A percentile compares a stretch with the other conserved stretches of the same genome.
Evolutionary conservation across 2,113 vertebrate genomes (phyloP).

Genomic region (Anseranas semipalmata): DNA sequence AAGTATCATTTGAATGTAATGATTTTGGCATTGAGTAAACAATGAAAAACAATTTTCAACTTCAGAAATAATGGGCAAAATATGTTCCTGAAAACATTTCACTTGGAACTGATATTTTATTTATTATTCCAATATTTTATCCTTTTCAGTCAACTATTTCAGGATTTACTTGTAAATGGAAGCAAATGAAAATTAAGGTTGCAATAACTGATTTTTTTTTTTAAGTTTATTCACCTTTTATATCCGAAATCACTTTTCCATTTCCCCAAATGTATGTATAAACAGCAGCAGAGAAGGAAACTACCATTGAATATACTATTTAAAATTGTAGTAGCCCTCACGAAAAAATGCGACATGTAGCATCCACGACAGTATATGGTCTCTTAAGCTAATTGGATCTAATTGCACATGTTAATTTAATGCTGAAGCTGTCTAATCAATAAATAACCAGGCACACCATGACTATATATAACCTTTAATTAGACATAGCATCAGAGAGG

Average conservation of each 20-base stretch:
- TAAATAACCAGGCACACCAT: neutral
- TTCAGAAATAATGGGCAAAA: neutral
- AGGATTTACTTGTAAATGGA: neutral
- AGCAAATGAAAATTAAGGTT: neutral
- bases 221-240: neutral
- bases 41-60: rapidly evolving
- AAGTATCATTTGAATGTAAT: neutral
- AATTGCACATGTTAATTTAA: neutral
- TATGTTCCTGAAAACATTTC: rapidly evolving
- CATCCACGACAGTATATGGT: neutral
- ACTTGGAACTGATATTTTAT: neutral
- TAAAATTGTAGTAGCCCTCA: neutral
- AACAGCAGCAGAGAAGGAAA: neutral
- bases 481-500: neutral
- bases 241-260: neutral
- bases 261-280: neutral
- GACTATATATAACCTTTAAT: neutral
- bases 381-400: neutral
- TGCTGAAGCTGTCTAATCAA: neutral
- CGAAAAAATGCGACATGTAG: neutral
- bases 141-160: neutral
- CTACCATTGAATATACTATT: neutral
- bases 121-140: neutral
- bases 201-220: rapidly evolving
- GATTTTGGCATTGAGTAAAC: rapidly evolving